These are phyloP conservation scores for Solenopsis invicta DNA, from an alignment of 1,140 invertebrate species.

Conservation along the genomic window DNA sequence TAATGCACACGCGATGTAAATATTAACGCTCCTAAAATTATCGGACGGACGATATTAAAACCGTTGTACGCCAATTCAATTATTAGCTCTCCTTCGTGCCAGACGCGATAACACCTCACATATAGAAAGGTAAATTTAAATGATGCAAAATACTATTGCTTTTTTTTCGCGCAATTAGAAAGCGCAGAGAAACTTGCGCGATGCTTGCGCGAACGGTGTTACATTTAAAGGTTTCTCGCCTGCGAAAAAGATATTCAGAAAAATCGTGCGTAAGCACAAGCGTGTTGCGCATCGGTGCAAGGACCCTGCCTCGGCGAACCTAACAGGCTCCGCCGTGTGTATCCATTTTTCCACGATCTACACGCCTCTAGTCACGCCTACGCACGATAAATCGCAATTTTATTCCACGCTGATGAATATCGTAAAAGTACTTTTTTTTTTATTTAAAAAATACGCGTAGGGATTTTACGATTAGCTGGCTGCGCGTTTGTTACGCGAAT, in stretches of 20 bases:
- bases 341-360: conserved; percentile 17
- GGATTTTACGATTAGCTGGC: neutral
- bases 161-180: conserved; percentile 42
- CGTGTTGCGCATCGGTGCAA: neutral
- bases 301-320: neutral
- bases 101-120: too few relatives aligned
- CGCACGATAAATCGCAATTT: conserved; percentile 11
- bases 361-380: neutral
- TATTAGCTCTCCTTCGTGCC: neutral
- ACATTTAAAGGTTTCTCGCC: conserved; percentile 27
- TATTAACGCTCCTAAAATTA: neutral
- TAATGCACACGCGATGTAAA: neutral
- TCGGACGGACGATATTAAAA: too few relatives aligned
- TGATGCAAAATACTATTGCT: conserved; percentile 21
- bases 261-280: conserved; percentile 29
- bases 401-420: neutral
- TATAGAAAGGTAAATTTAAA: conserved; percentile 43
- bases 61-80: neutral
- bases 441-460: too few relatives aligned
- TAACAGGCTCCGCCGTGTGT: neutral
- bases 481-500: neutral
- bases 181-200: conserved; percentile 36
- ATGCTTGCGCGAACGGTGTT: conserved; percentile 12
- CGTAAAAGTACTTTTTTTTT: neutral
- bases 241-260: conserved; percentile 11